Evolutionary conservation across 1,140 invertebrate genomes (phyloP).

Genomic region (Drosophila quadrilineata): DNA sequence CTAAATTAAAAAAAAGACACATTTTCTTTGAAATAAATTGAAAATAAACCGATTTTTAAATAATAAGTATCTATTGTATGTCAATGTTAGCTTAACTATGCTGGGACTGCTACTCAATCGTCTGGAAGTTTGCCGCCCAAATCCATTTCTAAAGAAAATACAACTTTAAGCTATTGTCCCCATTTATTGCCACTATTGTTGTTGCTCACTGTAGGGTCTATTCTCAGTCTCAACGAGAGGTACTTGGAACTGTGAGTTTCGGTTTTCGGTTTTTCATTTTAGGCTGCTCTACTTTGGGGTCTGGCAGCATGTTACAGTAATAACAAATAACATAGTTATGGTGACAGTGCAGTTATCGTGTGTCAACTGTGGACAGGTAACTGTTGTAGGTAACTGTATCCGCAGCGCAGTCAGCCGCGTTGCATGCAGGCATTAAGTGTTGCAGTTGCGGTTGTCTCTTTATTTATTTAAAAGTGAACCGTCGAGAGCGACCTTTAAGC

Average conservation of each 20-base stretch:
- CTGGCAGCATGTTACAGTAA: neutral
- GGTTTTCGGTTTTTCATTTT: neutral
- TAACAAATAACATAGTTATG: slow-evolving; percentile 5
- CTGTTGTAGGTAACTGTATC: too few relatives aligned
- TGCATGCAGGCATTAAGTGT: slow-evolving; percentile 17
- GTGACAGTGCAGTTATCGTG: slow-evolving; percentile 18
- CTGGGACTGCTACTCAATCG: slow-evolving; percentile 11
- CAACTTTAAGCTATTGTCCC: slow-evolving; percentile 5
- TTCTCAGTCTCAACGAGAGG: too few relatives aligned
- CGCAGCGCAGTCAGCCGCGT: neutral
- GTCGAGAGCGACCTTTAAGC: slow-evolving; percentile 16
- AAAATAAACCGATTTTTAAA: neutral
- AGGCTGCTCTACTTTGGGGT: slow-evolving; percentile 16
- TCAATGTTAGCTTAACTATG: too few relatives aligned
- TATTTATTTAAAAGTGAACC: slow-evolving; percentile 26
- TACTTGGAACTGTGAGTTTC: too few relatives aligned
- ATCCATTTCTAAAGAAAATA: slow-evolving; percentile 11
- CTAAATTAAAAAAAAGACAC: too few relatives aligned
- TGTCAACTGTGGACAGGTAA: neutral
- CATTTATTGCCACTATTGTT: slow-evolving; percentile 21
- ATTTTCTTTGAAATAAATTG: neutral
- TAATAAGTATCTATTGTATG: neutral
- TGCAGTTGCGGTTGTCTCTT: slow-evolving; percentile 30
- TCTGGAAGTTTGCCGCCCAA: slow-evolving; percentile 14
- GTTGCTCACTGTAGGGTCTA: too few relatives aligned